Evolutionary conservation across 2,888 invertebrate species (phyloP).

Genomic region (Cyaniris semiargus): DNA sequence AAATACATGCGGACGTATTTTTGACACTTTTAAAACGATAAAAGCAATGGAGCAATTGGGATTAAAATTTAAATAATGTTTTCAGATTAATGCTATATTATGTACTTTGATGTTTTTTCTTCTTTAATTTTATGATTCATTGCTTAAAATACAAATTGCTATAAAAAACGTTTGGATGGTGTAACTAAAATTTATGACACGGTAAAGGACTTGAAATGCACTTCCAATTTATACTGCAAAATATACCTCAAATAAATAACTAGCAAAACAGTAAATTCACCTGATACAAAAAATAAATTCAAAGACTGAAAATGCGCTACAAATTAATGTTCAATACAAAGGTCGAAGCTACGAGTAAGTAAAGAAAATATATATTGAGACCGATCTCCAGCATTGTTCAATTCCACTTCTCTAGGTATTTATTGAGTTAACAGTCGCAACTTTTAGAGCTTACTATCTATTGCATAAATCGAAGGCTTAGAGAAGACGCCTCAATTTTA

Average conservation of each 20-base stretch:
- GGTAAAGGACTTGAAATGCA: too few species aligned
- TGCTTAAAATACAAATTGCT: background rate
- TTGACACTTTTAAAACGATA: background rate
- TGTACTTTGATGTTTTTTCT: background rate
- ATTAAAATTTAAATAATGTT: background rate
- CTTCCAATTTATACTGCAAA: too few species aligned
- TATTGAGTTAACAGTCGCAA: background rate
- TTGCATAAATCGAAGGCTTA: background rate
- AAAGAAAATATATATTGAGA: background rate
- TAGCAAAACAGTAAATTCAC: background rate
- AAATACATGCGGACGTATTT: background rate
- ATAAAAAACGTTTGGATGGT: background rate
- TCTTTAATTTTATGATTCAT: background rate
- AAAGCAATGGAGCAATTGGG: background rate
- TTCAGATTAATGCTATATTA: background rate
- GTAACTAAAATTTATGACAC: background rate
- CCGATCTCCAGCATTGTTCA: background rate
- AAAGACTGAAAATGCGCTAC: background rate
- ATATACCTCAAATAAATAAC: background rate
- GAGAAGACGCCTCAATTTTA: background rate
- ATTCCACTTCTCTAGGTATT: background rate
- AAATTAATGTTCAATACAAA: slow-evolving; percentile 1
- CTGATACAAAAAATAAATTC: slow-evolving; percentile 21
- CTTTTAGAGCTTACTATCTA: background rate
- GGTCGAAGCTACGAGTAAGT: background rate